Conservation (phyloP, 2,888 invertebrate species). For the Steinernema scapterisci region DNA sequence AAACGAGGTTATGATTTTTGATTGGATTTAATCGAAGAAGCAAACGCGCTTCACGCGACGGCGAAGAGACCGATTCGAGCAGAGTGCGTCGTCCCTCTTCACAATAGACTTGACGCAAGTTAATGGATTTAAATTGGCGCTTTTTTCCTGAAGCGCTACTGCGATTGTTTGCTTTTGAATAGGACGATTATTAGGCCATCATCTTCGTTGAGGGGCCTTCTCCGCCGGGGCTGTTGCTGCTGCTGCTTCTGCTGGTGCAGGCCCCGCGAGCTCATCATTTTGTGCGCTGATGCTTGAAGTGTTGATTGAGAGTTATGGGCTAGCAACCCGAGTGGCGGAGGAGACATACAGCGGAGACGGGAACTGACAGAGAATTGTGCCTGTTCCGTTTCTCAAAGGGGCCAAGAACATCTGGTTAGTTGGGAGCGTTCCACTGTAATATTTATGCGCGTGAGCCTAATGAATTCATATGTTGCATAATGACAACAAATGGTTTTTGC, state of each 20-base stretch:
- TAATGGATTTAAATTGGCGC: conserved; percentile 12
- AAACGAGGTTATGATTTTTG: conserved; percentile 30
- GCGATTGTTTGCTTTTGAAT: conserved; percentile 26
- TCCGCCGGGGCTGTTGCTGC: background rate
- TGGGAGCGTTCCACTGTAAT: conserved; percentile 23
- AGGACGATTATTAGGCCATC: conserved; percentile 21
- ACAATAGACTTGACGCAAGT: conserved; percentile 12
- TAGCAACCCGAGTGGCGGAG: background rate
- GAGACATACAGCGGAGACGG: background rate
- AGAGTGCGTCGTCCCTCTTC: background rate
- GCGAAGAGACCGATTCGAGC: no score
- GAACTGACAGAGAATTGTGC: background rate
- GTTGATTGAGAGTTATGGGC: conserved; percentile 13
- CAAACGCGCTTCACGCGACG: conserved; percentile 12
- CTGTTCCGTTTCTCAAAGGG: background rate
- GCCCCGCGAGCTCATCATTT: conserved; percentile 23
- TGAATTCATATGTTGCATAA: conserved; percentile 33
- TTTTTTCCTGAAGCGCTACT: conserved; percentile 11
- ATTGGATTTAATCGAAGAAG: conserved; percentile 26
- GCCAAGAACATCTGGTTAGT: conserved; percentile 2
- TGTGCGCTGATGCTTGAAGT: no score
- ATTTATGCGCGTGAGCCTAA: conserved; percentile 28
- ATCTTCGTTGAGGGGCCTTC: no score
- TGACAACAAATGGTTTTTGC: conserved; percentile 28
- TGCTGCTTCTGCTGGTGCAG: background rate